Evolutionary conservation across 1,140 invertebrate genomes (phyloP).

Genomic region (Dendrolimus punctatus): DNA sequence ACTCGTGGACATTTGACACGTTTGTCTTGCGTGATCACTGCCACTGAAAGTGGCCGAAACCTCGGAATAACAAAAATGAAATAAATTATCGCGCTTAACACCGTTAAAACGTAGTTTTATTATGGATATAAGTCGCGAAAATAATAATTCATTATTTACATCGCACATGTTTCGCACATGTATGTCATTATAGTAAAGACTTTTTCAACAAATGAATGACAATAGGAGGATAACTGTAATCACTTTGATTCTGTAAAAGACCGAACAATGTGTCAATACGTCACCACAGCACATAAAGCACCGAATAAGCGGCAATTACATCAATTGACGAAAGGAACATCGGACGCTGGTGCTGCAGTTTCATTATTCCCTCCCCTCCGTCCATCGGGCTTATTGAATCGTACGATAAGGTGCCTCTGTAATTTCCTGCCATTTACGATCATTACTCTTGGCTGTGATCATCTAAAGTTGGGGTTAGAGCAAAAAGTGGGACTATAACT

Average conservation of each 20-base stretch:
- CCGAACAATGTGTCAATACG: slow-evolving; percentile 13
- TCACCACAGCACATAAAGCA: slow-evolving; percentile 22
- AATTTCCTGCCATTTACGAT: slow-evolving; percentile 68
- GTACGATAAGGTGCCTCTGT: slow-evolving; percentile 62
- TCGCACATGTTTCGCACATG: no score
- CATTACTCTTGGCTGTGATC: slow-evolving; percentile 63
- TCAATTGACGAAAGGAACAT: slow-evolving; percentile 48
- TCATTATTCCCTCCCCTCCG: slow-evolving; percentile 57
- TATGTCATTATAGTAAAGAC: no score
- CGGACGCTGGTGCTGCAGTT: slow-evolving; percentile 52
- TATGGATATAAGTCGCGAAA: no score
- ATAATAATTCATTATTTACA: no score
- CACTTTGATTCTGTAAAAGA: slow-evolving; percentile 1
- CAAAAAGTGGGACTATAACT: slow-evolving; percentile 5
- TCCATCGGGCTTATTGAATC: slow-evolving; percentile 63
- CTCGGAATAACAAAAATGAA: no score
- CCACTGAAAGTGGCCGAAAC: no score
- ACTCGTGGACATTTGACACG: no score
- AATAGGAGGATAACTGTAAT: not conserved
- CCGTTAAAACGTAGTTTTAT: no score
- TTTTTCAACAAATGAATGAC: no score
- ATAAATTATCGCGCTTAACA: no score
- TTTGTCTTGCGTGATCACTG: no score
- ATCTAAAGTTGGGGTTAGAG: slow-evolving; percentile 5
- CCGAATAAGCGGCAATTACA: slow-evolving; percentile 51